Evolutionary conservation across 2,888 invertebrate species (phyloP).

Genomic region (Torymus tubicola): DNA sequence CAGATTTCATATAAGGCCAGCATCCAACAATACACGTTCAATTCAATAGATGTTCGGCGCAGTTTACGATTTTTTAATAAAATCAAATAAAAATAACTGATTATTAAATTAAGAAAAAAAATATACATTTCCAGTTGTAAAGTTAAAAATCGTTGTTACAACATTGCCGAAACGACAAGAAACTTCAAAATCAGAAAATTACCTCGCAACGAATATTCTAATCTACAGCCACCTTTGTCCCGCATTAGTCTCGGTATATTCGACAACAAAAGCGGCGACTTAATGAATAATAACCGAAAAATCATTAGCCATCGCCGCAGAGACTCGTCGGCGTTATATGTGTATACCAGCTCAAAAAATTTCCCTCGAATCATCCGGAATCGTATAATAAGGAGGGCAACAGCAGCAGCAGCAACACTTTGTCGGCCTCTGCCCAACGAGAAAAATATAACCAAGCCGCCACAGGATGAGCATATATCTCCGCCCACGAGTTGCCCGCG

Average conservation of each 20-base stretch:
- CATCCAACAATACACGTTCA: no score
- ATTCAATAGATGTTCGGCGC: no score
- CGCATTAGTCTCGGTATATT: slow-evolving; percentile 11
- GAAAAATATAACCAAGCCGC: slow-evolving; percentile 15
- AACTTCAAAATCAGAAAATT: not conserved
- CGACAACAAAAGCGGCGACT: slow-evolving; percentile 8
- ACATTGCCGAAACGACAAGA: slow-evolving; percentile 6
- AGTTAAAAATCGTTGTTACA: no score
- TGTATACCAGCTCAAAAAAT: slow-evolving; percentile 16
- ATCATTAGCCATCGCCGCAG: slow-evolving; percentile 2
- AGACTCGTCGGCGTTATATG: not conserved
- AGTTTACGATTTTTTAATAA: no score
- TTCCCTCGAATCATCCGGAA: slow-evolving; percentile 42
- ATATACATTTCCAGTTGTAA: no score
- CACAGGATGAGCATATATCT: slow-evolving; percentile 9
- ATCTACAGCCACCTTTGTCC: slow-evolving; percentile 16
- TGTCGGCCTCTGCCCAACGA: slow-evolving; percentile 12
- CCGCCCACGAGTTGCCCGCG: slow-evolving; percentile 39
- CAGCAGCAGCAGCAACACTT: not conserved
- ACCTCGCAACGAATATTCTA: not conserved
- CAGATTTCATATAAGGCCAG: no score
- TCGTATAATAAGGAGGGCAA: slow-evolving; percentile 28
- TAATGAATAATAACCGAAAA: slow-evolving; percentile 30
- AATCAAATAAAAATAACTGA: no score
- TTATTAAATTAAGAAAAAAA: no score